Evolutionary conservation across 1,140 invertebrate genomes (phyloP).

Genomic region (Camponotus vicinus): DNA sequence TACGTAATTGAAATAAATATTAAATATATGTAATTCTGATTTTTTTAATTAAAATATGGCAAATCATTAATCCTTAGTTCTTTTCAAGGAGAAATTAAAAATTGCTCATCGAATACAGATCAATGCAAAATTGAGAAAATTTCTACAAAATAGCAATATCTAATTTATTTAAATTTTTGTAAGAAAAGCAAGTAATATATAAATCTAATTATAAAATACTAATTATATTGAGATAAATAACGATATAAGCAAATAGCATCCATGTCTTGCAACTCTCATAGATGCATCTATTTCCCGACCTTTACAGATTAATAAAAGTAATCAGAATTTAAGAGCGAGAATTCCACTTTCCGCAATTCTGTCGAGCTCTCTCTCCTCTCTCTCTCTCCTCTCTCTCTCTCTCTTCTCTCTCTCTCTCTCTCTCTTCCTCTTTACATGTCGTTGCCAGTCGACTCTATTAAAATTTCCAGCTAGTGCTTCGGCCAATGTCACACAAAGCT

Average conservation of each 20-base stretch:
- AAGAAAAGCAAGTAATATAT: background rate
- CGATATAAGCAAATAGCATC: background rate
- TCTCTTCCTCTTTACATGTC: constrained; percentile 11
- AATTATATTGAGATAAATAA: background rate
- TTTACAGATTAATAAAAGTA: constrained; percentile 51
- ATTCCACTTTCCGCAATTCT: constrained; percentile 21
- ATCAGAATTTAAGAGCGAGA: background rate
- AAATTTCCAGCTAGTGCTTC: constrained; percentile 36
- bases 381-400: too few species aligned
- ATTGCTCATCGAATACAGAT: background rate
- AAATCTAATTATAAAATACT: background rate
- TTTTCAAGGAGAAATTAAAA: background rate
- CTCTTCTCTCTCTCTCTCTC: too few species aligned
- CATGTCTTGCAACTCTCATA: background rate
- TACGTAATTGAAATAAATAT: background rate
- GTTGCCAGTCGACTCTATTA: constrained; percentile 32
- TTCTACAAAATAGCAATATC: background rate
- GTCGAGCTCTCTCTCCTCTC: too few species aligned
- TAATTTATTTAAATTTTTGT: background rate
- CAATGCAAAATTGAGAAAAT: background rate
- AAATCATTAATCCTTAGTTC: background rate
- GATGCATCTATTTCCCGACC: background rate
- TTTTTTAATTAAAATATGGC: background rate
- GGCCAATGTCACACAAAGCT: constrained; percentile 24
- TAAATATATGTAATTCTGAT: background rate